Base-by-base conservation (phyloP, 2,888 invertebrate genomes). In the Petrolisthes cinctipes region DNA sequence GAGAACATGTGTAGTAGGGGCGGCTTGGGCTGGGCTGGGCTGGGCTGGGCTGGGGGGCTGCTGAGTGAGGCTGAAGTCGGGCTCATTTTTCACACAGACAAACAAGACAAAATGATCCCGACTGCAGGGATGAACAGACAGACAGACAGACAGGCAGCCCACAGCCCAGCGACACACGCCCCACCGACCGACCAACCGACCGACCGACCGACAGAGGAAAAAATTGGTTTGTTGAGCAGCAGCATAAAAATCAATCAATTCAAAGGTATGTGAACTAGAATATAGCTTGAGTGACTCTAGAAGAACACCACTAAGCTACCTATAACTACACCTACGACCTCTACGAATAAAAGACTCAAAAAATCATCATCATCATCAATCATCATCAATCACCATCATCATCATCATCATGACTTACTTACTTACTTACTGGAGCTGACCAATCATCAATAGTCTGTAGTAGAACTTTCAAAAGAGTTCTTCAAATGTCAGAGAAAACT, bases 401-500 rank as follows among this genome's bases (percentile, higher is more conserved):
- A 37, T 37, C 37, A 37, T 37, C 71, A 37, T 37, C 37, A 37
- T 37, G 37, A 37, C 37, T 37, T 37, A 37, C 0, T 37, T 37
- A 37, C 37, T 37, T 37, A 37, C 37, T 37, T 37, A 37, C 37
- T 37, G 37, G 37, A 37, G 81, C 56, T 81, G 82, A 87, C 75
- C 81, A 73, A 87, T 84, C 80, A 83, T 78, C 83, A 87, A 17
- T 79, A 75, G 61, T 83, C 78, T 82, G 57, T 71, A 68, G 71
- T 80, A 76, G 83, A 87, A 84, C 81, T 87, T 86, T 87, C 68
- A 84, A 87, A 84, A 87, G 80, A 87, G 83, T 87, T 87, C 83
- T 87, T 87, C 87, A 87, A 84, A 87, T 84, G 80, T 84, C 83
- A 86, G 84, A 87, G 83, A 84, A 84, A 87, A 84, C 87, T 87